Conservation (phyloP, 1,140 invertebrate species). For the Lycorma delicatula region DNA sequence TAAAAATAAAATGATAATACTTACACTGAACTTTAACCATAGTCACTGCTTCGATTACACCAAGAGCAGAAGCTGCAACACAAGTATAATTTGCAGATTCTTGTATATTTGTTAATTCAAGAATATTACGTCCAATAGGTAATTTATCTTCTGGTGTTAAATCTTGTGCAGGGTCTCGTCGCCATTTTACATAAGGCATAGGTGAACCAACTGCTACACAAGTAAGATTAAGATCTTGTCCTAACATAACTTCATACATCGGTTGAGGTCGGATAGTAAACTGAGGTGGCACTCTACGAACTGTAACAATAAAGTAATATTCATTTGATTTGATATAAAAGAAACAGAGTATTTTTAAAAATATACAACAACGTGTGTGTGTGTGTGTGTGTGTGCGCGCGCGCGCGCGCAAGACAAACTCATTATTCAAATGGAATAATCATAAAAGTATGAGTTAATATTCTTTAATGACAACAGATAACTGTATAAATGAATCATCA, state of each 20-base stretch:
- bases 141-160: constrained; percentile 78
- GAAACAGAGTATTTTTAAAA: background rate
- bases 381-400: too few species aligned
- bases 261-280: constrained; percentile 85
- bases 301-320: constrained; percentile 45
- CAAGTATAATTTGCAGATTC: constrained; percentile 96
- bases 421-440: too few species aligned
- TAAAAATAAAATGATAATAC: too few species aligned
- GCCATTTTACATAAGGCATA: constrained; percentile 96
- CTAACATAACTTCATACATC: constrained; percentile 80
- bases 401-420: too few species aligned
- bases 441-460: too few species aligned
- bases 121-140: constrained; percentile 74
- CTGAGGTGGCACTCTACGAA: constrained; percentile 84
- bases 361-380: too few species aligned
- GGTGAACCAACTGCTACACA: constrained; percentile 95
- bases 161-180: constrained; percentile 70
- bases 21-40: constrained; percentile 93
- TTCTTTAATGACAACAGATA: too few species aligned
- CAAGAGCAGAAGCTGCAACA: constrained; percentile 86
- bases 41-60: constrained; percentile 77
- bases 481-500: too few species aligned
- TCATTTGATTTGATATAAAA: too few species aligned
- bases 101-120: constrained; percentile 75
- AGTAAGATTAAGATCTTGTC: constrained; percentile 81